Evolutionary conservation across 2,888 invertebrate species (phyloP).

Genomic region (Acrocera orbiculus): DNA sequence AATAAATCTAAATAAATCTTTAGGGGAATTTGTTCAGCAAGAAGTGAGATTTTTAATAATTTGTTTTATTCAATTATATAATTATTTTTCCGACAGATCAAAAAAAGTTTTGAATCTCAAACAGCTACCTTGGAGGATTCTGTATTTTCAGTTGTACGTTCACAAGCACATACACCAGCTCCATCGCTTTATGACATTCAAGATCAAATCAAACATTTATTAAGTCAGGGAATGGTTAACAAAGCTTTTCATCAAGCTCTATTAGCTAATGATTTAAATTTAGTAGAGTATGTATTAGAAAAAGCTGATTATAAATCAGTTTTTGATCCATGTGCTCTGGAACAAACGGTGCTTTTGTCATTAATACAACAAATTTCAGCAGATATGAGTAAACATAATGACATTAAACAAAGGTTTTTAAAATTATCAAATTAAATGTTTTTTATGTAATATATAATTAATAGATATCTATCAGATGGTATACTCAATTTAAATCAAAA

Average conservation of each 20-base stretch:
- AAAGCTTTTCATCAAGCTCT: conserved; percentile 84
- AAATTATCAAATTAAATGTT: neutral
- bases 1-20: conserved; percentile 21
- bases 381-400: conserved; percentile 69
- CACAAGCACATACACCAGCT: conserved; percentile 58
- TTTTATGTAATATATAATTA: conserved; percentile 14
- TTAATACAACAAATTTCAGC: conserved; percentile 87
- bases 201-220: conserved; percentile 48
- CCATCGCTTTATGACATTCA: conserved; percentile 41
- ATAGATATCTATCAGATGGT: conserved; percentile 74
- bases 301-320: conserved; percentile 62
- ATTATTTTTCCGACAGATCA: conserved; percentile 17
- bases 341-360: conserved; percentile 79
- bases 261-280: conserved; percentile 65
- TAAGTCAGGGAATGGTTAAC: conserved; percentile 58
- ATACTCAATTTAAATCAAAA: conserved; percentile 61
- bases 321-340: conserved; percentile 59
- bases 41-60: conserved; percentile 17
- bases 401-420: conserved; percentile 57
- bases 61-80: neutral
- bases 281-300: conserved; percentile 77
- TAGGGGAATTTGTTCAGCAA: conserved; percentile 24
- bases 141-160: conserved; percentile 42
- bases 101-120: conserved; percentile 39
- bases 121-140: conserved; percentile 40